Base-by-base conservation (phyloP, 1,140 invertebrate genomes). In the Drosophila grimshawi region DNA sequence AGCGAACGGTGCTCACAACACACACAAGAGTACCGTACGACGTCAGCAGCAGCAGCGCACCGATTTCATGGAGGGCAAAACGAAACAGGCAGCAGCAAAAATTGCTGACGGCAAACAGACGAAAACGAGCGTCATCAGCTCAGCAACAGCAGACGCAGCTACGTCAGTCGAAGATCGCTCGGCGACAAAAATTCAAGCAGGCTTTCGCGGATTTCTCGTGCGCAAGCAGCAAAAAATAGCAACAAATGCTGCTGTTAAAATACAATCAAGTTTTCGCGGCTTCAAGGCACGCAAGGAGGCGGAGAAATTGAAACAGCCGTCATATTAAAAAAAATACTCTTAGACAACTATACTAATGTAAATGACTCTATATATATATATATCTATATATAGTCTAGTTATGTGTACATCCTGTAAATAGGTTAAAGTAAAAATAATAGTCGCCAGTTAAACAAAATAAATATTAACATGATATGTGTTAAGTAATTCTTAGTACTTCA, bases 181-280 rank as follows among this genome's bases (percentile, higher is more conserved):
- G 30, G 96, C 95, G 0, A 95, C 95, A 2, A 96, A 96, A 92
- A 97, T 97, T 69, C 96, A 97, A 89, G 96, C 96, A 0, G 94
- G 95, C 3, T 93, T 96, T 11, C 93, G 96, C 1, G 96, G 96
- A n/a, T 96, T 94, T 83, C 92, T 96, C n/a, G 95, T 95, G 4
- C 92, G 96, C 19, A 95, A 95, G 80, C 93, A 94, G 57, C 92
- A 94, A 52, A 94, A 94, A 76, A 88, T 92, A 4, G 94, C 93
- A 10, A 92, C 93, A 11, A 92, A 93, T 32, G 95, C 94, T 1
- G 94, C 94, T 0, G 94, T 93, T 2, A 94, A 94, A 80, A 95
- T 95, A 55, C 95, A 95, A 86, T 94, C 94, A 2, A 93, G 94
- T 10, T 95, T 94, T 71, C 93, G 94, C 8, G 95, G 94, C 5